Conservation (phyloP, 2,113 vertebrate species). For the Poeciliopsis occidentalis region DNA sequence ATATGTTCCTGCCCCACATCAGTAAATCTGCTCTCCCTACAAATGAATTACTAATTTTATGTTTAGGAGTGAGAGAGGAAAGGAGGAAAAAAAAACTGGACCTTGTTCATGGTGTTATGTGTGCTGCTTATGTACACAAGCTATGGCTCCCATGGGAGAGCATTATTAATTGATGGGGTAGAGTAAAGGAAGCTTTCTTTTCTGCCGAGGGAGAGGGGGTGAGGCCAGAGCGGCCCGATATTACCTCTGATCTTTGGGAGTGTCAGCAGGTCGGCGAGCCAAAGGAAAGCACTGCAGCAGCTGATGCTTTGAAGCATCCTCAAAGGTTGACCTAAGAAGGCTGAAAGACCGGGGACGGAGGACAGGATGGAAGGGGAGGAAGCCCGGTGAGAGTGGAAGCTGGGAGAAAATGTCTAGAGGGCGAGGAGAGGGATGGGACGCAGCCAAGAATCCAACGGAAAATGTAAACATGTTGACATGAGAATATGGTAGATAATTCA, state of each 20-base stretch:
- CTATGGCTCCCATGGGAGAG: conserved; percentile 49
- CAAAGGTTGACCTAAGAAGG: conserved; percentile 55
- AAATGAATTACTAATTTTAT: conserved; percentile 77
- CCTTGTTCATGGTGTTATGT: conserved; percentile 11
- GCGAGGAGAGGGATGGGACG: neutral
- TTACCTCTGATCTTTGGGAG: conserved; percentile 64
- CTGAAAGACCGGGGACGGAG: neutral
- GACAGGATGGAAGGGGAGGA: conserved; percentile 11
- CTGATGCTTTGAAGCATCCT: conserved; percentile 54
- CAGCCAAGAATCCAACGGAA: too few relatives aligned
- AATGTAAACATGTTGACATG: too few relatives aligned
- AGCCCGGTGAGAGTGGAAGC: too few relatives aligned
- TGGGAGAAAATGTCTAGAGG: too few relatives aligned
- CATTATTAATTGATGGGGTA: conserved; percentile 65
- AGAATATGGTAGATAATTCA: too few relatives aligned
- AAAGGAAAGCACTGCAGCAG: conserved; percentile 52
- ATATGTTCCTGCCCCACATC: conserved; percentile 71
- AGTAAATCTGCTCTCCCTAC: conserved; percentile 75
- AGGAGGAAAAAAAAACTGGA: conserved; percentile 2
- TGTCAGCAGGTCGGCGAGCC: conserved; percentile 60
- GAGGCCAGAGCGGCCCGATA: conserved; percentile 14
- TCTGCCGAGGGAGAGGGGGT: conserved; percentile 25
- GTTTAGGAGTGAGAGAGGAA: conserved; percentile 42
- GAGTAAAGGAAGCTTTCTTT: conserved; percentile 32
- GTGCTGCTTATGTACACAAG: conserved; percentile 61